These are phyloP conservation scores for Tragelaphus scriptus DNA, from an alignment of 2,113 vertebrate genomes.

Conservation along the genomic window DNA sequence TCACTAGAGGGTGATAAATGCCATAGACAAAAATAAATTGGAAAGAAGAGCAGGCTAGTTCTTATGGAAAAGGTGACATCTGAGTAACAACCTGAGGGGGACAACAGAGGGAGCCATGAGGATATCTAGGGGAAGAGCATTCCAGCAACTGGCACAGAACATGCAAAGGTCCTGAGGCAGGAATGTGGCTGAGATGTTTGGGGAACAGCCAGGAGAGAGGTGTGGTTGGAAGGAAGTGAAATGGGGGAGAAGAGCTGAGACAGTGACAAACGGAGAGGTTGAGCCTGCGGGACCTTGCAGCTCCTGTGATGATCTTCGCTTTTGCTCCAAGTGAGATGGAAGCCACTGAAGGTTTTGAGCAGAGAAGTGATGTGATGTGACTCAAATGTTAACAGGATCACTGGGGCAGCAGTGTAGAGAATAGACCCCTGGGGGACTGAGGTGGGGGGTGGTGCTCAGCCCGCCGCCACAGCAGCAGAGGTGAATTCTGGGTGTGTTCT, in stretches of 20 bases:
- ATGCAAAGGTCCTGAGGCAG: constrained; percentile 28
- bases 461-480: fast-evolving
- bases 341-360: neutral
- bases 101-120: neutral
- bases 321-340: neutral
- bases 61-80: neutral
- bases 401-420: neutral
- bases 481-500: neutral
- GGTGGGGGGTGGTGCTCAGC: neutral
- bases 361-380: neutral
- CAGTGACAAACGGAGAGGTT: neutral
- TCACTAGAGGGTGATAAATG: neutral
- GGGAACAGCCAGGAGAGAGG: neutral
- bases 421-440: neutral
- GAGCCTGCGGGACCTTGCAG: neutral
- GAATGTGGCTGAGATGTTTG: neutral
- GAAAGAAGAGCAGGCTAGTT: neutral
- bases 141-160: neutral
- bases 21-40: neutral
- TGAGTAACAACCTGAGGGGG: neutral
- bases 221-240: neutral
- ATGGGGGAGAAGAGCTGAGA: neutral
- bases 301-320: neutral
- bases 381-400: neutral
- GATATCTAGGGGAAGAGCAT: neutral